Base-by-base conservation (phyloP, 2,888 invertebrate species). In the Chymomyza caudatula region DNA sequence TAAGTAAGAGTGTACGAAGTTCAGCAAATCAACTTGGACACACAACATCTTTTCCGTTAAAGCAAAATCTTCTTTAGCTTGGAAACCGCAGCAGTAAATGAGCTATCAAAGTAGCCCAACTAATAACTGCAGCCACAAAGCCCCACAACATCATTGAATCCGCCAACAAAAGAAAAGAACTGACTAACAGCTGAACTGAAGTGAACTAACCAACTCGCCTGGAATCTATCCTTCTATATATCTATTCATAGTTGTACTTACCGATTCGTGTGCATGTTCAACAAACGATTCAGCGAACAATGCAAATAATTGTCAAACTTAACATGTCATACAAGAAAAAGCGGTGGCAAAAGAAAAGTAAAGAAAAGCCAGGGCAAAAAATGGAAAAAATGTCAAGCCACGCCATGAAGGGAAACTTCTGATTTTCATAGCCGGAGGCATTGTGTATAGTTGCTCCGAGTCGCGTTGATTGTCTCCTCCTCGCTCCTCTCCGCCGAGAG, bases 281-380 rank as follows among this genome's bases (percentile, higher is more conserved):
- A 71, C 86, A 82, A 84, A 73, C 84, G 82, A 78, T 59, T 76
- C 64, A 80, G 49, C 76, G 82, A 83, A 83, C 82, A 83, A 83
- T 83, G 82, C 82, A 86, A 83, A 83, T 83, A 83, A 86, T 83
- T 83, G 86, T 83, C 86, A 84, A 86, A 80, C 79, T 73, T 73
- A 73, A 67, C 84, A 67, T 63, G 80, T 65, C 66, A 75, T 75
- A 79, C 25, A 79, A 70, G 68, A 49, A 23, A 65, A 58, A 67
- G 52, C 64, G 44, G 19, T 52, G 44, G 20, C 25, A 51, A 20
- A 52, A 13, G 42, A 53, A 53, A 54, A 54, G 13, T 6, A 13
- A 3, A n/a, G 5, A 43, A 42, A 23, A 60, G 15, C 8, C n/a
- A n/a, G n/a, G 11, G 25, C 15, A 37, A 61, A 61, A 63, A 53